Base-by-base conservation (phyloP, 1,140 invertebrate genomes). In the Zaprionus vittiger region DNA sequence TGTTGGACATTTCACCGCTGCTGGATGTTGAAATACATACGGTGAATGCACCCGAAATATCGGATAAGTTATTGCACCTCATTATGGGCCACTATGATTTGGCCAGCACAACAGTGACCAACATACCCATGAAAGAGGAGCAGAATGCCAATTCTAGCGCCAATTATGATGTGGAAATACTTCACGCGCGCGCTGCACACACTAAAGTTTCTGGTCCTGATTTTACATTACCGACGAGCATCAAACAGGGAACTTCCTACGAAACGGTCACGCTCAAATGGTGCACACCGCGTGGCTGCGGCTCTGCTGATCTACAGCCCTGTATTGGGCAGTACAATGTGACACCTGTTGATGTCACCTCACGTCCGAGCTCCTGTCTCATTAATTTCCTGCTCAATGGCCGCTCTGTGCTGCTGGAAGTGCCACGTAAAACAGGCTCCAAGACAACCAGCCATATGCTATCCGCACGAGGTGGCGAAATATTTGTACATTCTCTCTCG, bases 91-190 rank as follows among this genome's bases (percentile, higher is more conserved):
- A 99, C 93, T 99, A 98, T 86, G 95, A 97, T 91, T 93, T 99
- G n/a, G 96, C 98, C 1, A 98, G 97, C 62, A 99, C 98, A 14
- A 99, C 98, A 1, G 98, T 99, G 0, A 99, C 98, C 26, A 98
- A 98, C 31, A 99, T 99, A 86, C 98, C 98, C 5, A 99, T 99
- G 98, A 99, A 99, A 74, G 98, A 99, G 94, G 98, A 99, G 93
- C 98, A 99, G 94, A 99, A 99, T 93, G 98, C 98, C 1, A 98
- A 97, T 93, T 99, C 98, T 0, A 99, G 98, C 57, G 98, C 98
- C 1, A 99, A 99, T 94, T 99, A 99, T 92, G 98, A 99, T 93
- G 98, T 99, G 0, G 98, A 99, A 93, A 96, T 99, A 52, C 96
- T 98, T 78, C 98, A 99, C 93, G 95, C 97, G 0, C 95, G 95